Evolutionary conservation across 2,888 invertebrate species (phyloP), one percentile per base, ranked within the genome.

Genomic region (Galerucella calmariensis): DNA sequence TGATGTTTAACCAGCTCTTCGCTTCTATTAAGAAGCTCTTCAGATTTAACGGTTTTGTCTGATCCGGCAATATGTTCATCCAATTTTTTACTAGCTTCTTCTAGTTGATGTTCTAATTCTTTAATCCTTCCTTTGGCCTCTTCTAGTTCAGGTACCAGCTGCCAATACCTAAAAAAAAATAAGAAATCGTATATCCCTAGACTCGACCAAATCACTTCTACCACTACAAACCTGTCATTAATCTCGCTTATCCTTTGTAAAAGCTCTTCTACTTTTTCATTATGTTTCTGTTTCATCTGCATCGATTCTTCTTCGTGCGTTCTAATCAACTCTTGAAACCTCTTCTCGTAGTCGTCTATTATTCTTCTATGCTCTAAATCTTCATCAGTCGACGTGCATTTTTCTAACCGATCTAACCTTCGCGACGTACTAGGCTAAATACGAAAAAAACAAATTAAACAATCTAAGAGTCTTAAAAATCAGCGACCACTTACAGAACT

Each of bases 191-290:
- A 41, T 41, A 41, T 41, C 9, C 35, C 35, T 41, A 41, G 35
- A 41, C 9, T 41, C 35, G 8, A 41, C 9, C 9, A 41, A 41
- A 61, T 12, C 12, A 27, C 20, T 41, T 6, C 1, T 6, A 41
- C 35, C 8, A 8, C 8, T 41, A 61, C 67, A 24, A 93, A 94
- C 78, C 94, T 90, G 75, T 91, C 91, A 85, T 94, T 93, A 77
- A 94, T 92, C 85, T 94, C 94, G 61, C 93, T 90, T 77, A 94
- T 87, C 84, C 94, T 92, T 82, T 92, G 92, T 69, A 94, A 86
- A 80, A 94, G 87, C 41, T 92, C 91, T 82, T 94, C 94, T 48
- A 94, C 92, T 87, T 93, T 94, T 83, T 95, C 94, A 86, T 95
- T 95, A 84, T 95, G 94, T 74, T 90, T 90, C 81, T 93, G 92